Percentiles rank a stretch among this genome's conserved stretches.
These are phyloP conservation scores for Caprella mutica DNA, from an alignment of 2,888 invertebrate genomes.

Conservation along the genomic window DNA sequence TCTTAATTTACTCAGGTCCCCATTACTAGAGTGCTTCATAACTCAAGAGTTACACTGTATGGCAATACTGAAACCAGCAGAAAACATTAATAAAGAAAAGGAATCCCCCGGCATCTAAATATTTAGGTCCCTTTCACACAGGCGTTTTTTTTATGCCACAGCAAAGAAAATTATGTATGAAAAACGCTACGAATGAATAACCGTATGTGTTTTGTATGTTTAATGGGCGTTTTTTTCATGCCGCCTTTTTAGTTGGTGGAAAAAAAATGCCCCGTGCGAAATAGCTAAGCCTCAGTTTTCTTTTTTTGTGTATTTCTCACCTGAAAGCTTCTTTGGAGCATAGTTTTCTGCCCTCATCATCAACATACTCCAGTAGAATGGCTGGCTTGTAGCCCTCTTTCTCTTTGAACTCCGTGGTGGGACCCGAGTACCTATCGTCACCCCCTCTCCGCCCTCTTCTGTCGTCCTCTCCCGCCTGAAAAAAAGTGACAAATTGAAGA, in stretches of 20 bases:
- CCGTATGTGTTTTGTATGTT: no score
- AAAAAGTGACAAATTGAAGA: constrained; percentile 35
- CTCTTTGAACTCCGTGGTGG: constrained; percentile 82
- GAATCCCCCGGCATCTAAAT: background rate
- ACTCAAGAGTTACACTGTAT: background rate
- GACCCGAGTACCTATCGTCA: constrained; percentile 61
- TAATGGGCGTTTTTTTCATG: no score
- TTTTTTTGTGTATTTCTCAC: no score
- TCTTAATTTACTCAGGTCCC: no score
- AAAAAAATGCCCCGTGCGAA: no score
- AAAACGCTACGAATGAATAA: no score
- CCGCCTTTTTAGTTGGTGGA: no score
- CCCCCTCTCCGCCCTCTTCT: constrained; percentile 52
- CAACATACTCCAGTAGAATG: constrained; percentile 91
- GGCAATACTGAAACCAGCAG: background rate
- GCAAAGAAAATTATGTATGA: no score
- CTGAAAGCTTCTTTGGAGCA: constrained; percentile 89
- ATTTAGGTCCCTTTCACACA: no score
- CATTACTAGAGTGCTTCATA: no score
- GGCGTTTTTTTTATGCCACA: no score
- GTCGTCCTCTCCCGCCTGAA: constrained; percentile 69
- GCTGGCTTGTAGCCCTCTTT: constrained; percentile 81
- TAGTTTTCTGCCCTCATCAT: constrained; percentile 84
- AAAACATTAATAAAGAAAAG: background rate
- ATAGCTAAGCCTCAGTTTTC: no score